Percentiles rank a stretch among this genome's conserved stretches.
Conservation (phyloP, 2,888 invertebrate genomes). For the Yponomeuta sedellus region DNA sequence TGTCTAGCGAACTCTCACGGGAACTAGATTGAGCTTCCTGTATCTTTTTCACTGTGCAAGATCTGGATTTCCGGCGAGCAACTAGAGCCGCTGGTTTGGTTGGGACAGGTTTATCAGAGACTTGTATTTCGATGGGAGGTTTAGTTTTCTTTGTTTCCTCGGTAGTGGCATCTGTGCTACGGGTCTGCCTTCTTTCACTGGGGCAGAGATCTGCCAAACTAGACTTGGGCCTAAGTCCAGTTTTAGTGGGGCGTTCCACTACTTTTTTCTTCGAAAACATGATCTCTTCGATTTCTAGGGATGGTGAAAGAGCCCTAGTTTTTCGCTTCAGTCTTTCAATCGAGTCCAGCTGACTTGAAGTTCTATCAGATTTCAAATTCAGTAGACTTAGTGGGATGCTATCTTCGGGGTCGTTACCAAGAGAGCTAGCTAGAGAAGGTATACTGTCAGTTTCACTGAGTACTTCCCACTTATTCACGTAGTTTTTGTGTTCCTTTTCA, state of each 20-base stretch:
- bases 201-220: slow-evolving; percentile 64
- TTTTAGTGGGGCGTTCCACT: slow-evolving; percentile 52
- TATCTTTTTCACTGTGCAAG: slow-evolving; percentile 51
- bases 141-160: slow-evolving; percentile 52
- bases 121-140: slow-evolving; percentile 28
- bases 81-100: slow-evolving; percentile 45
- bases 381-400: slow-evolving; percentile 73
- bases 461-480: slow-evolving; percentile 74
- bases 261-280: slow-evolving; percentile 62
- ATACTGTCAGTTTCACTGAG: slow-evolving; percentile 78
- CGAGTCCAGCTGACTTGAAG: slow-evolving; percentile 47
- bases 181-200: slow-evolving; percentile 56
- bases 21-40: slow-evolving; percentile 62
- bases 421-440: slow-evolving; percentile 66
- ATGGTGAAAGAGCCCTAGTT: slow-evolving; percentile 75
- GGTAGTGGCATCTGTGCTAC: slow-evolving; percentile 54
- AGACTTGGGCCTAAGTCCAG: slow-evolving; percentile 59
- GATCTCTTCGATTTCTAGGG: slow-evolving; percentile 75
- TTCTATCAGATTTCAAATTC: slow-evolving; percentile 55
- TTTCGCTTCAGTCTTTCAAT: slow-evolving; percentile 71
- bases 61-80: slow-evolving; percentile 62
- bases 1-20: slow-evolving; percentile 67
- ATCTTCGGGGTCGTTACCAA: slow-evolving; percentile 75
- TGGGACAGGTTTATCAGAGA: slow-evolving; percentile 33
- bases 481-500: slow-evolving; percentile 59